phyloP scores from a whole-genome alignment of 2,113 vertebrate genomes.

The Poeciliopsis occidentalis region DNA sequence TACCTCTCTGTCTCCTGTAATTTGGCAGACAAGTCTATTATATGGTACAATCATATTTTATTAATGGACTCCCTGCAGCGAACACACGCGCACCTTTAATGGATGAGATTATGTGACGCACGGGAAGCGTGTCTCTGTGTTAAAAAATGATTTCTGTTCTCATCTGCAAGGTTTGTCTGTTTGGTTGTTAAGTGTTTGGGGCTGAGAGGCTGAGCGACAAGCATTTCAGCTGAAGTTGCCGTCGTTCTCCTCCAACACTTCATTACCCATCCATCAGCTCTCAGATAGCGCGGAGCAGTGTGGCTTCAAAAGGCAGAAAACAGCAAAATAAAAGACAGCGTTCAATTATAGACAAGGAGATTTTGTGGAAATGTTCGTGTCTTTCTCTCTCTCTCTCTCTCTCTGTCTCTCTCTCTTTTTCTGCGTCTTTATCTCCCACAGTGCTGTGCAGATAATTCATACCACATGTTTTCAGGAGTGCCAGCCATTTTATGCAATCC shows the following conservation, averaged over 20 bases:
- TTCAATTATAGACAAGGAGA: constrained; percentile 49
- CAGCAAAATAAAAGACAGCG: constrained; percentile 45
- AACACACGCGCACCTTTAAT: constrained; percentile 71
- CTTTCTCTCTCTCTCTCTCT: constrained; percentile 18
- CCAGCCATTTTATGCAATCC: constrained; percentile 56
- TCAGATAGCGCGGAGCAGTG: constrained; percentile 34
- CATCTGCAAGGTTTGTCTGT: constrained; percentile 50
- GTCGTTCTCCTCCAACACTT: constrained; percentile 54
- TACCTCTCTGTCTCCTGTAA: constrained; percentile 78
- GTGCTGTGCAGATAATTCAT: constrained; percentile 61
- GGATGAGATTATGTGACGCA: constrained; percentile 73
- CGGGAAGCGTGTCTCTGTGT: constrained; percentile 59
- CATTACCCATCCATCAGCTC: constrained; percentile 63
- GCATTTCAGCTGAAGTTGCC: constrained; percentile 61
- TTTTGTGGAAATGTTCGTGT: constrained; percentile 50
- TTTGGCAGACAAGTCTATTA: constrained; percentile 80
- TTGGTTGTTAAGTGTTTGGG: constrained; percentile 42
- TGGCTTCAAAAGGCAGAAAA: constrained; percentile 49
- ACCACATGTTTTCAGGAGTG: constrained; percentile 66
- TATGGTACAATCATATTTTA: constrained; percentile 80
- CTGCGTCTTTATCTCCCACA: constrained; percentile 31
- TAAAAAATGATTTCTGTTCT: constrained; percentile 65
- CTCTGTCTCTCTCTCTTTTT: constrained; percentile 18
- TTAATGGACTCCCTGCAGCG: constrained; percentile 74
- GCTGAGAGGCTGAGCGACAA: constrained; percentile 54